Base-by-base conservation (phyloP, 2,888 invertebrate genomes). In the Temnothorax unifasciatus region DNA sequence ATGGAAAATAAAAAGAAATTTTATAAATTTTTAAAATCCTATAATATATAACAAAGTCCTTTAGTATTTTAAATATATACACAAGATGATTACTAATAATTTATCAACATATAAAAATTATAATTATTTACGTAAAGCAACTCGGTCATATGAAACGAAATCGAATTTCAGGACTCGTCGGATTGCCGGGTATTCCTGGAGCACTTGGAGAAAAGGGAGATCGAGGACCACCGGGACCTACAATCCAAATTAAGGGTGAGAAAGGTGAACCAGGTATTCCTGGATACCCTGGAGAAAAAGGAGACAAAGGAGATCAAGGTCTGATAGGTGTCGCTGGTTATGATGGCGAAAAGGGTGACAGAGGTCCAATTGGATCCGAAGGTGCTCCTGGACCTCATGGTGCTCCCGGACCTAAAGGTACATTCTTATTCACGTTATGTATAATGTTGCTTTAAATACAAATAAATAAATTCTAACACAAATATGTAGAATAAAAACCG, bases 181-280 rank as follows among this genome's bases (percentile, higher is more conserved):
- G 96, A 41, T 89, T 94, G 59, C 93, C 95, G 50, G 97, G 97
- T 69, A 95, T 96, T 13, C 92, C 95, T 25, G 98, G 98, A 63
- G 95, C 95, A 50, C 94, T 90, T 3, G 96, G 96, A 52, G 93
- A 93, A 0, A 96, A 96, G 90, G 96, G 96, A 88, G 96, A 96
- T 44, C 92, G 95, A 0, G 96, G 96, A 2, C 95, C 95, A 41
- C 89, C 95, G 0, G 96, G 96, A 18, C 95, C 96, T 13, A 92
- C 93, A 13, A 95, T 95, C 6, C 92, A 94, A 82, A 92, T 95
- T 73, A 95, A 95, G 89, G 96, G 96, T 47, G 94, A 94, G 3
- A 95, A 95, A 82, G 96, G 96, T 83, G 94, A 95, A 77, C 94
- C 94, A 47, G 96, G 96, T 63, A 91, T 95, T 52, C 95, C 95